These are phyloP conservation scores for Ia io DNA, from an alignment of 2,113 vertebrate genomes.

Conservation along the genomic window DNA sequence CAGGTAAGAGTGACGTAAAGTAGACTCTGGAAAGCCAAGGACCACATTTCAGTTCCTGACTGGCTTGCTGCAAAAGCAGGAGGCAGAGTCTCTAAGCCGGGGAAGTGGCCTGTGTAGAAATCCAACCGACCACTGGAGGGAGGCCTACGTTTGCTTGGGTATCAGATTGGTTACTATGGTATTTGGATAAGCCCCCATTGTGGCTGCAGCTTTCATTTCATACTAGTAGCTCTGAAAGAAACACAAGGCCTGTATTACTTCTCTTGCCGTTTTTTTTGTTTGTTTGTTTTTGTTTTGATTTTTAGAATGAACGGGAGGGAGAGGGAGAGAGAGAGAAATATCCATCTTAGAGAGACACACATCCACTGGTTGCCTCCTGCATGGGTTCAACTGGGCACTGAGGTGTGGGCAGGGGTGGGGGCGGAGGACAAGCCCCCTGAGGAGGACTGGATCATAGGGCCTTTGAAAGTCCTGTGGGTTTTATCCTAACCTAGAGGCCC, in stretches of 20 bases:
- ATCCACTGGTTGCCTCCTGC: too few relatives aligned
- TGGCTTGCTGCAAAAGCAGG: not conserved
- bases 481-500: not conserved
- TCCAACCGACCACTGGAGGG: constrained; percentile 16
- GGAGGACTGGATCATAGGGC: not conserved
- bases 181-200: not conserved
- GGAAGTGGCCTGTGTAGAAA: not conserved
- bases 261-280: not conserved
- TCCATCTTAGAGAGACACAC: too few relatives aligned
- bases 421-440: too few relatives aligned
- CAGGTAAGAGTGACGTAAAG: not conserved
- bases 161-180: not conserved
- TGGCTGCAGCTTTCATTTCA: not conserved
- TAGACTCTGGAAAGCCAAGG: not conserved
- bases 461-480: not conserved
- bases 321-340: too few relatives aligned
- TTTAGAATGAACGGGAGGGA: too few relatives aligned
- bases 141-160: not conserved
- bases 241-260: not conserved
- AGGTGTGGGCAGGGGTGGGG: not conserved
- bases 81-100: not conserved
- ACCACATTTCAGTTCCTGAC: not conserved
- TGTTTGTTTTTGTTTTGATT: too few relatives aligned
- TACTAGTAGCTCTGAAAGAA: not conserved
- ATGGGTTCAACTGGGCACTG: too few relatives aligned